phyloP scores from a whole-genome alignment of 1,140 invertebrate genomes.

The Batillaria attramentaria region DNA sequence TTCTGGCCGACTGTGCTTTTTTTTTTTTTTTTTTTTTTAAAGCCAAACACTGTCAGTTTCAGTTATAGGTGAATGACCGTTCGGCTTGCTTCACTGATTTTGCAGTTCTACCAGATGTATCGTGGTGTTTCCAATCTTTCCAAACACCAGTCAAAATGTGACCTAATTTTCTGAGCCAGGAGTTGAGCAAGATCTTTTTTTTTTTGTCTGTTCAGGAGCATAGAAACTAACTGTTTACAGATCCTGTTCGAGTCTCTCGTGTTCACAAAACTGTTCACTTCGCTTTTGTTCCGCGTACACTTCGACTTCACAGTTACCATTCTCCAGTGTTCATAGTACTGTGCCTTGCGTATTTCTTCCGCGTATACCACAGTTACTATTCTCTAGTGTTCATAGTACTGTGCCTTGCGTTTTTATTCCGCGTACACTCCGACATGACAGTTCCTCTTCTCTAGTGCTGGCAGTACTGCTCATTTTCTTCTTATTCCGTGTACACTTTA shows the following conservation, averaged over 20 bases:
- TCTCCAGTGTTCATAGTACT: too few species aligned
- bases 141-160: not conserved
- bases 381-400: not conserved
- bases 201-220: not conserved
- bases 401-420: not conserved
- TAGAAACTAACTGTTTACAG: too few species aligned
- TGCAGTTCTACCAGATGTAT: not conserved
- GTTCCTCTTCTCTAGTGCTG: not conserved
- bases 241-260: too few species aligned
- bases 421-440: not conserved
- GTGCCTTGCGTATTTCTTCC: too few species aligned
- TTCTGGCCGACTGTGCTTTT: not conserved
- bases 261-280: too few species aligned
- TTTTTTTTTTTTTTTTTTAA: not conserved
- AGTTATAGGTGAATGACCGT: not conserved
- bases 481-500: too few species aligned
- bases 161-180: not conserved
- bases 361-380: too few species aligned
- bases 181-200: not conserved
- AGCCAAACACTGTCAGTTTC: not conserved
- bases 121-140: too few species aligned
- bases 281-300: too few species aligned
- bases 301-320: too few species aligned
- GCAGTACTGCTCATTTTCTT: not conserved
- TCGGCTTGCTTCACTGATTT: not conserved